Evolutionary conservation across 1,140 invertebrate genomes (phyloP).

Genomic region (Brachionus angularis): DNA sequence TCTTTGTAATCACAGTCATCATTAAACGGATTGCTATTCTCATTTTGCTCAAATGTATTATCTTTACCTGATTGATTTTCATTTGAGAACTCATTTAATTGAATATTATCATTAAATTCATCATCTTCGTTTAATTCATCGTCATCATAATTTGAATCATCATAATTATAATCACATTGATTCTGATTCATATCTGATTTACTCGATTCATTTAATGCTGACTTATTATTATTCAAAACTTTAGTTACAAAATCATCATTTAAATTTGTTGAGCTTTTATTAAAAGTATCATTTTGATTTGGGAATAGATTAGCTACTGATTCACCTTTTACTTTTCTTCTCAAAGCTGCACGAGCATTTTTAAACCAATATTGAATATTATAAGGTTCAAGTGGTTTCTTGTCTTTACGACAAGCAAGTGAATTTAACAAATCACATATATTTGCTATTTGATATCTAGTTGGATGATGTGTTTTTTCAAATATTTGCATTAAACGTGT

Average conservation of each 20-base stretch:
- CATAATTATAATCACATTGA: slow-evolving; percentile 43
- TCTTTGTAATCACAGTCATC: slow-evolving; percentile 25
- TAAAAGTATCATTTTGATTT: slow-evolving; percentile 28
- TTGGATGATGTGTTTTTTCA: slow-evolving; percentile 88
- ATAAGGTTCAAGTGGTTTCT: slow-evolving; percentile 85
- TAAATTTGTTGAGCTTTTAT: not conserved
- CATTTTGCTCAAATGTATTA: not conserved
- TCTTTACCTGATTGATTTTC: not conserved
- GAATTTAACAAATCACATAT: slow-evolving; percentile 40
- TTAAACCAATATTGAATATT: slow-evolving; percentile 99
- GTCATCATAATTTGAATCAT: slow-evolving; percentile 32
- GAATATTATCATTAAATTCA: slow-evolving; percentile 8
- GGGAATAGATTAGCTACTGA: not conserved
- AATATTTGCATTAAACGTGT: slow-evolving; percentile 91
- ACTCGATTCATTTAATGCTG: no score
- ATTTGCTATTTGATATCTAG: slow-evolving; percentile 64
- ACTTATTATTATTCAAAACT: slow-evolving; percentile 19
- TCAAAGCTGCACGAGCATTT: slow-evolving; percentile 89
- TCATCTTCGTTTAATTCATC: slow-evolving; percentile 38
- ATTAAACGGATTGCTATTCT: slow-evolving; percentile 9
- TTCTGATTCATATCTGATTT: slow-evolving; percentile 42
- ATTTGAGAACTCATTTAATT: not conserved
- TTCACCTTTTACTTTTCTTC: slow-evolving; percentile 60
- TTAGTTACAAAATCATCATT: slow-evolving; percentile 50
- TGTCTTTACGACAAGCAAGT: slow-evolving; percentile 22